Conservation (phyloP, 2,888 invertebrate species). For the Eueremaeus valkanovi region DNA sequence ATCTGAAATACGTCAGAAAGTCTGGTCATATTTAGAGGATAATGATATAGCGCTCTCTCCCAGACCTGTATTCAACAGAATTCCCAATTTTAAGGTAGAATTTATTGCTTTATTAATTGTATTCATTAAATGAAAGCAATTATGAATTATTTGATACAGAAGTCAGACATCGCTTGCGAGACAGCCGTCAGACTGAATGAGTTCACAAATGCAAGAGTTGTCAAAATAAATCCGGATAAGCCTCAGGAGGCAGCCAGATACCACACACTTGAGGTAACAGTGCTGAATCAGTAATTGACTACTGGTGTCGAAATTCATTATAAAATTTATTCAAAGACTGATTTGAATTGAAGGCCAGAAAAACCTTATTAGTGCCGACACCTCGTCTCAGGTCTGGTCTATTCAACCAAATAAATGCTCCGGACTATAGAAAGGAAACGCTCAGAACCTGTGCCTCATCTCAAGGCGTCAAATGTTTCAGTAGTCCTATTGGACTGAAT, state of each 20-base stretch:
- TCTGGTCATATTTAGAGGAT: constrained; percentile 14
- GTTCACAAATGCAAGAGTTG: background rate
- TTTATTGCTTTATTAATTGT: background rate
- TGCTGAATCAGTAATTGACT: no score
- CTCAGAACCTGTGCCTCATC: background rate
- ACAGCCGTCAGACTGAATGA: background rate
- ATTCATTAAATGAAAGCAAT: background rate
- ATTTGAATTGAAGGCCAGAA: background rate
- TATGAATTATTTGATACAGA: background rate
- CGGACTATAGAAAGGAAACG: background rate
- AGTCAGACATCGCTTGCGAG: background rate
- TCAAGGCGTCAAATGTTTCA: background rate
- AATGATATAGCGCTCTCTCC: background rate
- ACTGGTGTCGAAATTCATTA: background rate
- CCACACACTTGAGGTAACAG: background rate
- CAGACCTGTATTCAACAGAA: constrained; percentile 4
- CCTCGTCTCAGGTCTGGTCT: background rate
- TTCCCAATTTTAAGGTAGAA: constrained; percentile 1
- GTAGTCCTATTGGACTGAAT: constrained; percentile 1
- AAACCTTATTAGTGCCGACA: background rate
- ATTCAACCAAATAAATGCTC: background rate
- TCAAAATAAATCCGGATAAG: constrained; percentile 15
- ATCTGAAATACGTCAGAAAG: background rate
- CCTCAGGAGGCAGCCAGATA: background rate
- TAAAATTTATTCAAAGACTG: background rate